These are phyloP conservation scores for Pongo pygmaeus DNA, from an alignment of 2,113 vertebrate genomes.

Conservation along the genomic window DNA sequence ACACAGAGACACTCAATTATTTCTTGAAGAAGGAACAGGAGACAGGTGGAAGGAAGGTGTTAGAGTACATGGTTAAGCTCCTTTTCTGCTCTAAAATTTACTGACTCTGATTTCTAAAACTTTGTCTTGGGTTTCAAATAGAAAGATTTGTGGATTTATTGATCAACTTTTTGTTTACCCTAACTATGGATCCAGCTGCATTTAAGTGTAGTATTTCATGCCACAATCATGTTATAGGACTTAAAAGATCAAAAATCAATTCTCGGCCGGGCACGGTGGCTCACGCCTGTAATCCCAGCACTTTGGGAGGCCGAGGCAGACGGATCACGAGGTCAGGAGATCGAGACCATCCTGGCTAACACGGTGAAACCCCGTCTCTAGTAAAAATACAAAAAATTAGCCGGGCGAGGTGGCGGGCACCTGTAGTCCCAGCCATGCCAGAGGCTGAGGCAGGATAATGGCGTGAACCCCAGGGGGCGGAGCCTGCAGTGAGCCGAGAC, in stretches of 20 bases:
- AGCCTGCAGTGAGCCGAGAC: too few relatives aligned
- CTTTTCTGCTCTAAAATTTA: not conserved
- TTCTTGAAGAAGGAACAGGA: not conserved
- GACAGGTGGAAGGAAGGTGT: not conserved
- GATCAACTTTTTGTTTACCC: not conserved
- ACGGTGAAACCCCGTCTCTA: too few relatives aligned
- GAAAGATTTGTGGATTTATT: not conserved
- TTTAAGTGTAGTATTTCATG: not conserved
- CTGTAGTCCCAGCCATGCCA: too few relatives aligned
- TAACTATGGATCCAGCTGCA: not conserved
- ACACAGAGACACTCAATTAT: not conserved
- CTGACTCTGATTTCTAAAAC: not conserved
- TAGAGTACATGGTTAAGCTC: not conserved
- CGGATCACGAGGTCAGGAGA: too few relatives aligned
- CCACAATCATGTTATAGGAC: not conserved
- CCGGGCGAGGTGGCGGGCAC: too few relatives aligned
- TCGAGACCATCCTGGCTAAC: too few relatives aligned
- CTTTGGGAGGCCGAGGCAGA: too few relatives aligned
- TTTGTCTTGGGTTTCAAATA: not conserved
- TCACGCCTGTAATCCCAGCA: too few relatives aligned
- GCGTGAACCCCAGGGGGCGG: too few relatives aligned
- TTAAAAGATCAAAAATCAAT: conserved; percentile 39
- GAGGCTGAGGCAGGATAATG: too few relatives aligned
- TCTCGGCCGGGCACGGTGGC: not conserved
- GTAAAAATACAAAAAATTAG: too few relatives aligned